These are phyloP conservation scores for Drosophila rellima DNA, from an alignment of 2,888 invertebrate species.

Conservation along the genomic window DNA sequence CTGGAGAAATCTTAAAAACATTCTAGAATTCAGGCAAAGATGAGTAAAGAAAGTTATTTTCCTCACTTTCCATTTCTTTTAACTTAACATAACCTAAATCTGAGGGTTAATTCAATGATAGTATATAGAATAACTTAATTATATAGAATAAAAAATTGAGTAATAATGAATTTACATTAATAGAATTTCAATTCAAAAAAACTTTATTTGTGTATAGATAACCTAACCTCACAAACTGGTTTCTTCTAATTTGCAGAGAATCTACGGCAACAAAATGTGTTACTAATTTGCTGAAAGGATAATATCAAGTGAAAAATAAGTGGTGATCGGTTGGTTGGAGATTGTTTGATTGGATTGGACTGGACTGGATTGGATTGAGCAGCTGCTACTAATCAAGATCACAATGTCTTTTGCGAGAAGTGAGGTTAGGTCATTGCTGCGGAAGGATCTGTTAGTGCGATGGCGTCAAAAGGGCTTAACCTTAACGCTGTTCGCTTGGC, in stretches of 20 bases:
- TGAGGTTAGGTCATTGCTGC: slow-evolving; percentile 84
- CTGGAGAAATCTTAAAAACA: background rate
- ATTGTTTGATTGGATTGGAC: background rate
- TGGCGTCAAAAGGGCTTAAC: slow-evolving; percentile 84
- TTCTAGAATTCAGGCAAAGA: background rate
- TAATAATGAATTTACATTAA: background rate
- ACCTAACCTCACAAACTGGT: background rate
- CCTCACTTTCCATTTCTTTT: background rate
- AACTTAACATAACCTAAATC: background rate
- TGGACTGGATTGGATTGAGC: background rate
- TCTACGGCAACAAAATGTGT: slow-evolving; percentile 21
- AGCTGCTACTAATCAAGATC: background rate
- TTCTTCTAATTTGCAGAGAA: background rate
- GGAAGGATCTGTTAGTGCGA: slow-evolving; percentile 85
- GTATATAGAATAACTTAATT: no score
- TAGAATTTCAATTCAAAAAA: background rate
- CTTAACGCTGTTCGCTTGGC: slow-evolving; percentile 83
- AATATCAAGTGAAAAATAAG: background rate
- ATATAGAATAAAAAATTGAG: background rate
- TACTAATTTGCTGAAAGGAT: slow-evolving; percentile 3
- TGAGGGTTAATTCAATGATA: background rate
- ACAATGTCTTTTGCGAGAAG: slow-evolving; percentile 68
- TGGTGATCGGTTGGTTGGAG: background rate
- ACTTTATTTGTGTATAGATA: background rate
- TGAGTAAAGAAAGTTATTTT: background rate